phyloP scores from a whole-genome alignment of 2,888 invertebrate genomes.

The Rotaria sp. region DNA sequence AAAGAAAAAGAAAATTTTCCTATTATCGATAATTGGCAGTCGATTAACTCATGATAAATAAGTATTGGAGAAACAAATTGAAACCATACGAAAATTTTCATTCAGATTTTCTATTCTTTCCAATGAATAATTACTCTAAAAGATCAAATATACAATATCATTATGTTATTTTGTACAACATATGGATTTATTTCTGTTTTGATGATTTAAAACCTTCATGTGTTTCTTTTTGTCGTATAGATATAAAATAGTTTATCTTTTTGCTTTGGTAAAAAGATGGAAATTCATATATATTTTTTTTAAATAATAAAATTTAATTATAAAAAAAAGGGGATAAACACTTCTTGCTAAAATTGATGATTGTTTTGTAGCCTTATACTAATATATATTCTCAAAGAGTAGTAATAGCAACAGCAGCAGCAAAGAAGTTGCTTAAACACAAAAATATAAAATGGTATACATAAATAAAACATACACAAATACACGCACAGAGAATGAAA shows the following conservation, averaged over 20 bases:
- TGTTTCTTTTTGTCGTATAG: too few relatives aligned
- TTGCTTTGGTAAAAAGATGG: neutral
- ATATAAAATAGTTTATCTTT: neutral
- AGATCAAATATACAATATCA: neutral
- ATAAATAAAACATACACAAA: neutral
- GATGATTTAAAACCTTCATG: neutral
- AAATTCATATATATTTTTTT: neutral
- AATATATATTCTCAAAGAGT: neutral
- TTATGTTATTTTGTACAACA: neutral
- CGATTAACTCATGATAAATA: too few relatives aligned
- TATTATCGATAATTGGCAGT: too few relatives aligned
- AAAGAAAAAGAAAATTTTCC: too few relatives aligned
- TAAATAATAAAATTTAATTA: neutral
- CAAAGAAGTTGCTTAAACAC: neutral
- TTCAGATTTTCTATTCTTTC: too few relatives aligned
- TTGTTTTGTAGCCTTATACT: slow-evolving; percentile 13
- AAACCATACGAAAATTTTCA: too few relatives aligned
- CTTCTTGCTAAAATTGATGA: neutral
- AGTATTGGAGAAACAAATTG: too few relatives aligned
- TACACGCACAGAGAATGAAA: slow-evolving; percentile 9
- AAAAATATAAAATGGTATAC: neutral
- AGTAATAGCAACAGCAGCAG: neutral
- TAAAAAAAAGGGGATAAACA: neutral
- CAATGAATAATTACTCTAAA: too few relatives aligned
- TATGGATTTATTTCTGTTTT: neutral